These are phyloP conservation scores for Micrasema longulum DNA, from an alignment of 1,140 invertebrate genomes.

Conservation along the genomic window DNA sequence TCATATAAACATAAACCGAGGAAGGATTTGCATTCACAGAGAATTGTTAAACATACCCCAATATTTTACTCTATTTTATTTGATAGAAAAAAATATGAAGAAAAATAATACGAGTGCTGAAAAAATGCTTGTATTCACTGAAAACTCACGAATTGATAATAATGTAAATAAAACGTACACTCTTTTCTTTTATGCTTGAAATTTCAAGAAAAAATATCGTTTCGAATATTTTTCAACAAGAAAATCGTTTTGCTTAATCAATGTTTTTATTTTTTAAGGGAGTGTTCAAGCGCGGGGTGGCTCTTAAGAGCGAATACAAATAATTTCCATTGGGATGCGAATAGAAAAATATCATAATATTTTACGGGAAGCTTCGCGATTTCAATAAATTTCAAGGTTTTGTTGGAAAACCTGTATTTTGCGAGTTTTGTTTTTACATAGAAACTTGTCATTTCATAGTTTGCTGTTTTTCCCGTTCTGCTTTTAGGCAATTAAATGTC, in stretches of 20 bases:
- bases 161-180: background rate
- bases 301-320: no score
- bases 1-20: slow-evolving; percentile 26
- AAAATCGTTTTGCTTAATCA: no score
- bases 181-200: background rate
- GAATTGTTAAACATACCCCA: slow-evolving; percentile 21
- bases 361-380: no score
- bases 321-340: no score
- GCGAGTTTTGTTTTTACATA: background rate
- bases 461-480: slow-evolving; percentile 31
- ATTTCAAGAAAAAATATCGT: background rate
- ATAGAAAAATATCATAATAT: no score
- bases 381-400: no score
- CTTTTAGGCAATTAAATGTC: slow-evolving; percentile 38
- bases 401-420: background rate
- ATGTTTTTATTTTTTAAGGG: no score
- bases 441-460: slow-evolving; percentile 20
- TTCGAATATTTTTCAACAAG: no score
- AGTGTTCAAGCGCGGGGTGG: no score
- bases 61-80: no score
- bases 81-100: background rate
- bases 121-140: background rate
- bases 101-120: background rate
- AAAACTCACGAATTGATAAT: background rate
- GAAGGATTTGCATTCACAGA: slow-evolving; percentile 33